Base-by-base conservation (phyloP, 2,797 vertebrate genomes). In the Ceryle rudis region DNA sequence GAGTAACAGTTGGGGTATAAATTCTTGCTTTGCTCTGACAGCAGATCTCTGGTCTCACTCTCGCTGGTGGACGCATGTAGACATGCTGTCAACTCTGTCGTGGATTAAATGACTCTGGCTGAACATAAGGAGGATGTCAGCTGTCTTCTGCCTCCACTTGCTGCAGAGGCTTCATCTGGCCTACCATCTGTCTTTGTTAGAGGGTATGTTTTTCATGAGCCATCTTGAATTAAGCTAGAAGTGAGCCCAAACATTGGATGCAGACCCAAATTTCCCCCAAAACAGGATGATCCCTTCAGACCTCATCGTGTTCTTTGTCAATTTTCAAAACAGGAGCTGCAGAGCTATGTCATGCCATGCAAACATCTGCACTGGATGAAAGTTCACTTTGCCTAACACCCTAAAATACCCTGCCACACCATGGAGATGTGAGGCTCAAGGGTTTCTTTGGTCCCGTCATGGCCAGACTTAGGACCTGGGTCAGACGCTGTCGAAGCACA, bases 1-100 rank as follows among this genome's bases (percentile, higher is more conserved):
- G 97, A 99, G 99, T 99, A 90, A 39, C 23, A 15, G 14, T 6
- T 62, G 33, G 19, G 37, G 11, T 12, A 44, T 87, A 69, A 57
- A n/a, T 37, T 86, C 54, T 74, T 70, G 9, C 70, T 72, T 49
- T 86, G 41, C n/a, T 81, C 42, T 1, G 2, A 12, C 35, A 65
- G 41, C 41, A 86, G 42, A 33, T 77, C 39, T 74, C 60, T 77
- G 64, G 28, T 90, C 35, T 54, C 2, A 0, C 61, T 58, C 44
- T 86, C 5, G 0, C 61, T 41, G 21, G 15, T 41, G 11, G 33
- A 58, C 20, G 21, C 23, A 26, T 35, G 52, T 55, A 90, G 52
- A 31, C 60, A 20, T 2, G 0, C 35, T 74, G 20, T 62, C 60
- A 52, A 41, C 31, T 86, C 54, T 88, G 60, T 22, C 31, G 6